Base-by-base conservation (phyloP, 2,113 vertebrate genomes). In the Ailuropoda melanoleuca region DNA sequence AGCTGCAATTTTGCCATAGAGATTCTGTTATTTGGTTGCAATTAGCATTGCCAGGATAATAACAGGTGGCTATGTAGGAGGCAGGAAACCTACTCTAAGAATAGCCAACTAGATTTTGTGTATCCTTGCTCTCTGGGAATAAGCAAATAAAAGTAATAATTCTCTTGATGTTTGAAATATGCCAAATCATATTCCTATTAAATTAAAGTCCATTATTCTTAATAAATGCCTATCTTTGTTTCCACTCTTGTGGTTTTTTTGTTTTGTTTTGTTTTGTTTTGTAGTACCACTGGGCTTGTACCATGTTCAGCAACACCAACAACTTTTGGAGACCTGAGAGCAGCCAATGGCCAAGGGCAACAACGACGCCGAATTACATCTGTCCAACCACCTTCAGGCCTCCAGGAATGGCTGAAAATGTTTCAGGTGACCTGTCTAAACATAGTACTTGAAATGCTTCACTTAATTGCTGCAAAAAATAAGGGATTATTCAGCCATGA, bases 361-460 rank as follows among this genome's bases (percentile, higher is more conserved):
- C 99, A 99, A 55, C 99, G 99, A 77, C 99, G 99, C 72, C 99
- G 99, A 58, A 99, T 99, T 97, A 99, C 99, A 97, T 99, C 99
- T 91, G 99, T 99, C 97, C 99, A 99, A 96, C 99, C 99, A 6
- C 99, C 99, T 0, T 99, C 99, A 1, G 99, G 99, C 98, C 99
- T 99, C 92, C 99, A 99, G 96, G 99, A 99, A 98, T 99, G 99
- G 99, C 99, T 99, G 98, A 99, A 99, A 96, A 99, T 99, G 98
- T 99, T 99, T 99, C 99, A 99, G 99, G 99, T 99, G 98, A 99
- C 95, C 31, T 58, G 15, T 81, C 37, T 90, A 78, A 90, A 75
- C 29, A 56, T 8, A 72, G n/a, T 97, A 34, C 53, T 96, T 95
- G 43, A 93, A 86, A 66, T 92, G 64, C 53, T 93, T 85, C 10